Evolutionary conservation across 2,113 vertebrate species (phyloP).

Genomic region (Gasterosteus nipponicus): DNA sequence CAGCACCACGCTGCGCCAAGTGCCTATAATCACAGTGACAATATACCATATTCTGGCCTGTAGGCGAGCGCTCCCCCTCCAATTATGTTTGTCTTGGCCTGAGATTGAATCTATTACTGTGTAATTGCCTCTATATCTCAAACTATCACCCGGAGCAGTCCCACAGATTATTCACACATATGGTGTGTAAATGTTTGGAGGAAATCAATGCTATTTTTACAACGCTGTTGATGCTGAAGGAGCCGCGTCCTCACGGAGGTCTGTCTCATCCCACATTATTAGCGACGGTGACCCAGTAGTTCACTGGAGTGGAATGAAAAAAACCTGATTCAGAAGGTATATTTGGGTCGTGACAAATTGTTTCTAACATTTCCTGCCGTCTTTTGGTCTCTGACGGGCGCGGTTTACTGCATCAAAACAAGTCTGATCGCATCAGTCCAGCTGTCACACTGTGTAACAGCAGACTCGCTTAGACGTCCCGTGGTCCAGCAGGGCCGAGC

Average conservation of each 20-base stretch:
- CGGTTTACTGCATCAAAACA: conserved; percentile 15
- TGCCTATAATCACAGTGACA: conserved; percentile 66
- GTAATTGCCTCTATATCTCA: conserved; percentile 75
- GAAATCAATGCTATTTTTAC: conserved; percentile 65
- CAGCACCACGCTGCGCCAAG: conserved; percentile 55
- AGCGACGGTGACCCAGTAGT: conserved; percentile 12
- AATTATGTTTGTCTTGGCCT: conserved; percentile 71
- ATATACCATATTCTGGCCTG: conserved; percentile 65
- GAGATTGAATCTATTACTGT: conserved; percentile 75
- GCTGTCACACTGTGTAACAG: not conserved
- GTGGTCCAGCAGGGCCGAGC: not conserved
- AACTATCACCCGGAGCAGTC: conserved; percentile 62
- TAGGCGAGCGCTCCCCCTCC: conserved; percentile 66
- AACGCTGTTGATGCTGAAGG: conserved; percentile 52
- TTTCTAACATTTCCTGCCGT: conserved; percentile 15
- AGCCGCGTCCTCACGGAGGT: conserved; percentile 35
- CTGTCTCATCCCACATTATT: conserved; percentile 18
- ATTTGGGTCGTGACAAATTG: conserved; percentile 9
- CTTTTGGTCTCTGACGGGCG: not conserved
- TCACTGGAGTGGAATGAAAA: conserved; percentile 6
- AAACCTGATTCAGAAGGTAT: not conserved
- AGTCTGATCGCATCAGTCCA: conserved; percentile 28
- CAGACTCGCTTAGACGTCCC: not conserved
- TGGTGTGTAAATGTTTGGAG: conserved; percentile 64
- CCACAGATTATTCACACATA: conserved; percentile 72